A percentile compares a stretch with the other conserved stretches of the same genome.
These are phyloP conservation scores for Xerus inauris DNA, from an alignment of 2,113 vertebrate species.

Conservation along the genomic window DNA sequence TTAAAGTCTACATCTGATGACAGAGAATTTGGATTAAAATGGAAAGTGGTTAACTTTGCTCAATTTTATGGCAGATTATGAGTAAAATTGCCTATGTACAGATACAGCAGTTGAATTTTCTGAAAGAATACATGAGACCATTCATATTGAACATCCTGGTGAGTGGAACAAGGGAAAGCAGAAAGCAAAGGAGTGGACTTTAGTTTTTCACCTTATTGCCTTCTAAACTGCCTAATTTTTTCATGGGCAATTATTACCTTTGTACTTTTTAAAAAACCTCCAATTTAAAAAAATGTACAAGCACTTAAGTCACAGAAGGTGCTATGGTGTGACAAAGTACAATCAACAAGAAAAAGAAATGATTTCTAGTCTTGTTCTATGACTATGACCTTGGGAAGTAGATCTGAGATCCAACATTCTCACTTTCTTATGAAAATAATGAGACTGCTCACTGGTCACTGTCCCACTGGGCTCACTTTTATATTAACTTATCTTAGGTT, in stretches of 20 bases:
- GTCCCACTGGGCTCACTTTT: background rate
- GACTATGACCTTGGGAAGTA: background rate
- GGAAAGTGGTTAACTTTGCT: conserved; percentile 25
- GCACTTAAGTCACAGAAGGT: background rate
- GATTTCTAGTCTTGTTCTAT: background rate
- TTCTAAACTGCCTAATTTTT: background rate
- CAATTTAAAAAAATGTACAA: background rate
- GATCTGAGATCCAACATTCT: background rate
- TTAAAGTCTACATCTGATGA: background rate
- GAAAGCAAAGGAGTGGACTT: background rate
- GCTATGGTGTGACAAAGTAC: background rate
- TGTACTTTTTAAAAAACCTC: background rate
- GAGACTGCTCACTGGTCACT: background rate
- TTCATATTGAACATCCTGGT: background rate
- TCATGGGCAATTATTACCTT: background rate
- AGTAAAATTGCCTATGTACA: background rate
- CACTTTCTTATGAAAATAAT: background rate
- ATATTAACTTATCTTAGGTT: background rate
- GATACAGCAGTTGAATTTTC: background rate
- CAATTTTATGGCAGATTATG: conserved; percentile 38
- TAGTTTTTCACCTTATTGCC: background rate
- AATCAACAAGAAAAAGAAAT: background rate
- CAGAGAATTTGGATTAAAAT: conserved; percentile 20
- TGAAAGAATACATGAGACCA: background rate
- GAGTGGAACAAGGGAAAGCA: background rate